Base-by-base conservation (phyloP, 2,888 invertebrate species). In the Agapetus fuscipes region DNA sequence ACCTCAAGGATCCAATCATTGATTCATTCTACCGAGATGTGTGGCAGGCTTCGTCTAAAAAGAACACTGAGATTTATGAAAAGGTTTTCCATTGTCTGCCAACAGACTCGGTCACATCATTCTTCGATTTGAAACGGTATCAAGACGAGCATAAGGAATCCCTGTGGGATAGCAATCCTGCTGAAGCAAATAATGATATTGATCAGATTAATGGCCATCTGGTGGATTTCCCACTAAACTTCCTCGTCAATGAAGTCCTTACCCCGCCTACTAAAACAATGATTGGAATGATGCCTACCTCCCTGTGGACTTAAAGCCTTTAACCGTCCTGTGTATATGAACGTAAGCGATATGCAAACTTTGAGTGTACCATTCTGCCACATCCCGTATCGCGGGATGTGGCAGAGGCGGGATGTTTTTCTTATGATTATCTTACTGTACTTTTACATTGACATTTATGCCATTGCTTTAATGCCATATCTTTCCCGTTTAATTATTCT, bases 51-150 rank as follows among this genome's bases (percentile, higher is more conserved):
- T 83, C 77, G 4, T 91, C 96, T 1, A 72, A 66, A 30, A 65
- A 66, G 25, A 98, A 98, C 58, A 94, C 96, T 0, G 77, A 82
- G 46, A 77, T 93, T 32, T 97, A 83, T 61, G 95, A 96, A 56
- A 79, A 88, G 66, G 87, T 95, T 1, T 97, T 97, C 66, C 83
- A 83, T 53, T 86, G 89, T 48, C 77, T 95, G 52, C 96, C 97
- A 4, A 83, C 85, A 0, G 85, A 97, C 62, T 66, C 71, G 46
- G 81, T 91, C 1, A 78, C 79, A 50, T 78, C 78, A 3, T 94
- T 94, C 60, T 72, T 76, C 0, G 78, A 82, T 50, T 66, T 95
- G 28, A 81, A 76, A 55, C 76, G 75, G 30, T 88, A 83, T 60
- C 83, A 86, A 56, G 78, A 81, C 40, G 78, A 83, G 45, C 58